Base-by-base conservation (phyloP, 2,888 invertebrate species). In the Papilio protenor region DNA sequence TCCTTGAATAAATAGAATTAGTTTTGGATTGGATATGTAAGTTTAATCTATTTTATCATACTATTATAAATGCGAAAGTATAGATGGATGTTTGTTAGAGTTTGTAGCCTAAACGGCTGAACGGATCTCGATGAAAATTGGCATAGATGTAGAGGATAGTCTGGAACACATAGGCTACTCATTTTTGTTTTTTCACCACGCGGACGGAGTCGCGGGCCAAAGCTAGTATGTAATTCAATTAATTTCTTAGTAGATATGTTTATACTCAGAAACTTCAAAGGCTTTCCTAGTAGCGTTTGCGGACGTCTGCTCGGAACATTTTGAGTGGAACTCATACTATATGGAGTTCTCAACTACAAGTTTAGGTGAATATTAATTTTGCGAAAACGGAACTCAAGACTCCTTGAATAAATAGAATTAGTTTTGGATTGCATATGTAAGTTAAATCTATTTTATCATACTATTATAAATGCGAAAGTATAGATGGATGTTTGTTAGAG, bases 351-450 rank as follows among this genome's bases (percentile, higher is more conserved):
- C 11, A 84, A 85, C 82, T 84, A 82, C 12, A 72, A 76, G 76
- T 76, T 76, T 21, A 52, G 59, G 21, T 61, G 89, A 87, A 89
- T 88, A 88, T 88, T 88, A 87, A 88, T 85, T 78, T 81, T 83
- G 83, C 85, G 83, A 82, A 83, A 79, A 79, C 80, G 69, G 75
- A 69, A 73, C 74, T 75, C 16, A 18, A 66, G 75, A 69, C 66
- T 69, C 55, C 49, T 74, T 74, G 55, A 69, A 69, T 69, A 52
- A 66, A 52, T 66, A 61, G 45, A 79, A 76, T 77, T 76, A 27
- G 57, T 73, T 55, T 55, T 59, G 18, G 73, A 61, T 76, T 1
- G 18, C 1, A 5, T 8, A 55, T n/a, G 52, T 16, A n/a, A n/a
- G 16, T 16, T 18, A 1, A 0, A 18, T 52, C 52, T 52, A 14